A percentile compares a stretch with the other conserved stretches of the same genome.
Conservation (phyloP, 2,113 vertebrate species). For the Canis aureus region DNA sequence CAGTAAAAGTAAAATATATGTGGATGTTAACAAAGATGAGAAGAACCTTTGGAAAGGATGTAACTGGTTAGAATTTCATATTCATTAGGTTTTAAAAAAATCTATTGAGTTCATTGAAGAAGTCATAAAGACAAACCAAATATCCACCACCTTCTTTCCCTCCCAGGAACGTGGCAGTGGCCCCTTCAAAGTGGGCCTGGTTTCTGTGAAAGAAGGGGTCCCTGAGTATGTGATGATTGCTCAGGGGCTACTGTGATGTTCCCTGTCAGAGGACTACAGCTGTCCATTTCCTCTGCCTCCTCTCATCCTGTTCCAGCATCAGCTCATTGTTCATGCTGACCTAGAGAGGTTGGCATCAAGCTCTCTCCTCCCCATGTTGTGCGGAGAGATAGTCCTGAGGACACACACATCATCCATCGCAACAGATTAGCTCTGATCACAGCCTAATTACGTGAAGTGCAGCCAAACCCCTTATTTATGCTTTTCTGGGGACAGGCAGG, state of each 20-base stretch:
- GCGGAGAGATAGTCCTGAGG: neutral
- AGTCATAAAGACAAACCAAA: constrained; percentile 48
- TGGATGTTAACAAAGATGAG: constrained; percentile 65
- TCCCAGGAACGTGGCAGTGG: neutral
- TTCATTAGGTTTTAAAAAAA: constrained; percentile 60
- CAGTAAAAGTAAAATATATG: constrained; percentile 72
- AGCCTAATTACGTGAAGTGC: constrained; percentile 59
- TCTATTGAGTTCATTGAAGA: constrained; percentile 53
- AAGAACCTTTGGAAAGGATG: constrained; percentile 63
- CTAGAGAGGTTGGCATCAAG: neutral
- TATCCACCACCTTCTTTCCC: neutral
- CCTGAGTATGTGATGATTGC: no score
- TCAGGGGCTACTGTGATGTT: neutral
- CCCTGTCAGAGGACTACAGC: neutral
- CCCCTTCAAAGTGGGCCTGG: neutral
- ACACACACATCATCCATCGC: neutral
- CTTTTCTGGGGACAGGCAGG: constrained; percentile 17
- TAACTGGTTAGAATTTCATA: constrained; percentile 70
- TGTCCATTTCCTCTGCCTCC: neutral
- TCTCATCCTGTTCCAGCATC: neutral
- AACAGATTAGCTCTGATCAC: constrained; percentile 46
- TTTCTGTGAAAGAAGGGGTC: neutral
- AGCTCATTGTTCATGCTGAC: neutral
- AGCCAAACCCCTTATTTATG: constrained; percentile 38
- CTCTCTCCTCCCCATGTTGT: fast-evolving